phyloP scores from a whole-genome alignment of 2,113 vertebrate species.

The Tupaia tana region DNA sequence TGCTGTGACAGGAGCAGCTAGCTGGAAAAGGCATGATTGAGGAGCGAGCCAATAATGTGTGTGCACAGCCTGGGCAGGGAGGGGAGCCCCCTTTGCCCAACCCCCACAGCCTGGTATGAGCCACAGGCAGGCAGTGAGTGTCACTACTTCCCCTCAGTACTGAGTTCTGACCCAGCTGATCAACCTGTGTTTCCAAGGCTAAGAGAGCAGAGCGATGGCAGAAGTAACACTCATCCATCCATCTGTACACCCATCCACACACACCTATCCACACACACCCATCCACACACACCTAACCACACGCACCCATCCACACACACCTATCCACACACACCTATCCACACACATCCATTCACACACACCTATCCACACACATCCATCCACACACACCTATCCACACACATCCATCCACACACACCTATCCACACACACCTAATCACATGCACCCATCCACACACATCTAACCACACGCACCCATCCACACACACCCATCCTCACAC shows the following conservation, averaged over 20 bases:
- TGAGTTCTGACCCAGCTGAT: conserved; percentile 73
- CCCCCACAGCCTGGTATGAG: conserved; percentile 82
- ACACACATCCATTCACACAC: neutral
- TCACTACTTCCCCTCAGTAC: conserved; percentile 80
- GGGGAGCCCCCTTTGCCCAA: conserved; percentile 70
- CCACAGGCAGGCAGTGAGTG: conserved; percentile 79
- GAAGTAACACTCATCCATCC: neutral
- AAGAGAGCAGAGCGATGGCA: neutral
- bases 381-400: neutral
- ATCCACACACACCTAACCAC: neutral
- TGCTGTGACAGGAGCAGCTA: conserved; percentile 91
- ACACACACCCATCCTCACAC: neutral
- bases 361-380: too few species aligned
- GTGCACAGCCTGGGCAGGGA: conserved; percentile 83
- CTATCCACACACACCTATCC: neutral
- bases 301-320: neutral
- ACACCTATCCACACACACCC: neutral
- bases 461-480: neutral
- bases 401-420: neutral
- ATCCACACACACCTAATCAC: neutral
- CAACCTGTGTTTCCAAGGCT: neutral
- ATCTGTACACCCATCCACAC: neutral
- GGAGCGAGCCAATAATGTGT: conserved; percentile 88
- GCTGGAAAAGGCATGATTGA: conserved; percentile 91
- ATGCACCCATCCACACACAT: neutral